phyloP scores from a whole-genome alignment of 2,888 invertebrate genomes.

The Nudaria mundana region DNA sequence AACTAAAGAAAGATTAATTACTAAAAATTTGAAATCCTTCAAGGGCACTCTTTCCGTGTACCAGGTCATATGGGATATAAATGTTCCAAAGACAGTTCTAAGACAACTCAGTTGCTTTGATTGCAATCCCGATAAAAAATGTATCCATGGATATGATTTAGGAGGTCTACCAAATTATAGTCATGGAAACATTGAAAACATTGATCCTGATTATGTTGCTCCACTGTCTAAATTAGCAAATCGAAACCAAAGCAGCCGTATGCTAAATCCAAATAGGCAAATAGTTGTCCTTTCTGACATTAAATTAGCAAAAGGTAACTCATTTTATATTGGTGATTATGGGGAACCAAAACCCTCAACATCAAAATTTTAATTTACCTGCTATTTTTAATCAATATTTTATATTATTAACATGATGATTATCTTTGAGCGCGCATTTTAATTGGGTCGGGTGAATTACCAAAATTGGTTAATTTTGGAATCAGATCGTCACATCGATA shows the following conservation, averaged over 20 bases:
- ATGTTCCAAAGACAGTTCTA: neutral
- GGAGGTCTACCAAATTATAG: neutral
- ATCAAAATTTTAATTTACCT: conserved; percentile 3
- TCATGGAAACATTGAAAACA: conserved; percentile 3
- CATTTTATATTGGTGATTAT: conserved; percentile 2
- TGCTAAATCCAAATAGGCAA: conserved; percentile 4
- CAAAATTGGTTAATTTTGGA: neutral
- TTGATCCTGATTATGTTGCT: conserved; percentile 6
- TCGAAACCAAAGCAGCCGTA: conserved; percentile 3
- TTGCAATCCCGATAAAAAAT: neutral
- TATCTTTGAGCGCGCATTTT: neutral
- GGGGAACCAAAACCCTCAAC: conserved; percentile 4
- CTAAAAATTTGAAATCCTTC: conserved; percentile 15
- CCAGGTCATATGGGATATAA: conserved; percentile 19
- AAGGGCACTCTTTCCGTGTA: conserved; percentile 18
- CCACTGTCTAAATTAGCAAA: conserved; percentile 5
- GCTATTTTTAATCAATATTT: neutral
- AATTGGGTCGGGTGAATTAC: neutral
- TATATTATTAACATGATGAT: neutral
- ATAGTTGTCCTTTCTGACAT: conserved; percentile 3
- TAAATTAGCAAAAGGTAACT: neutral
- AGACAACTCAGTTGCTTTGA: neutral
- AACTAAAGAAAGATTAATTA: conserved; percentile 10
- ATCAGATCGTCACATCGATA: conserved; percentile 1
- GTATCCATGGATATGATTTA: conserved; percentile 5